Conservation (phyloP, 2,888 invertebrate species). For the Nasonia oneida region DNA sequence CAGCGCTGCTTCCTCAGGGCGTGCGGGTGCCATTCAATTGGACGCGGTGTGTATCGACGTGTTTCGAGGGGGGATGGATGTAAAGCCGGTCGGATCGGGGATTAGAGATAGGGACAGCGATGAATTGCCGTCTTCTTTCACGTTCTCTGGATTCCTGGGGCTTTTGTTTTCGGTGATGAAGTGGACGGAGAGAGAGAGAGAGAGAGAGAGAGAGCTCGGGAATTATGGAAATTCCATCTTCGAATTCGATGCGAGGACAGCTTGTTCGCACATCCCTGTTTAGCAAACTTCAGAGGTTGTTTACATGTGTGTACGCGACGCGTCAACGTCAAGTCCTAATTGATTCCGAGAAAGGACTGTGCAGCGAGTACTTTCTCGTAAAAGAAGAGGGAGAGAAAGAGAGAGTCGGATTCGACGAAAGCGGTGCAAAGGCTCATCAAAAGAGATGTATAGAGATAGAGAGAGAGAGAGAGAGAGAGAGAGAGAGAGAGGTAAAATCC, state of each 20-base stretch:
- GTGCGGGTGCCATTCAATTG: slow-evolving; percentile 29
- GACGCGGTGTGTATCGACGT: background rate
- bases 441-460: background rate
- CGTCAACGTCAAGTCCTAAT: background rate
- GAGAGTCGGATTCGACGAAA: no score
- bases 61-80: background rate
- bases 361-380: background rate
- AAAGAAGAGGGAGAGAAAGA: background rate
- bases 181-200: background rate
- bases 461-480: no score
- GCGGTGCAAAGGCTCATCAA: no score
- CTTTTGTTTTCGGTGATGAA: background rate
- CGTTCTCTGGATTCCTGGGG: background rate
- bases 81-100: background rate
- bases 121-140: background rate
- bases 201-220: background rate
- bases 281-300: background rate
- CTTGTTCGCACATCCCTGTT: background rate
- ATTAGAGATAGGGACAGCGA: background rate
- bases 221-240: background rate
- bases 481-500: slow-evolving; percentile 2
- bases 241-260: background rate
- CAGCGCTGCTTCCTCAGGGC: background rate
- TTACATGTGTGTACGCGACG: background rate
- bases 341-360: background rate